Evolutionary conservation across 2,888 invertebrate species (phyloP), one percentile per base, ranked within the genome.

Genomic region (Drosophila colorata): DNA sequence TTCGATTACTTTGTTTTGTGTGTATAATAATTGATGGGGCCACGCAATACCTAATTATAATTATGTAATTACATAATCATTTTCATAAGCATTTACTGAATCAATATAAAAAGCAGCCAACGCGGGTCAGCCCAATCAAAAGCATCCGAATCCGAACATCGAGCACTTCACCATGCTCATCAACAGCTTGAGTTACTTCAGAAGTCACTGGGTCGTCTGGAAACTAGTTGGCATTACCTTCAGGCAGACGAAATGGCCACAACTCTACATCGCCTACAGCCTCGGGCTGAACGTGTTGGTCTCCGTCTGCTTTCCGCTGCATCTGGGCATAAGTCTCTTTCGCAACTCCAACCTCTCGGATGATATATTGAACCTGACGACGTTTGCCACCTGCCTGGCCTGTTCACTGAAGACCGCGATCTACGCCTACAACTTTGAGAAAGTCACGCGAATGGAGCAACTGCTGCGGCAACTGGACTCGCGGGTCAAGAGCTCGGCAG

Each of bases 231-330:
- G 90, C 5, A 41, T 65, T 5, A 58, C 64, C 14, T 23, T 53
- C 6, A 13, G 43, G 2, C 49, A 64, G 4, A 28, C 63, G 2
- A 37, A 1, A 0, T 46, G 59, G 74, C 16, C 13, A 0, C 38
- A 23, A 4, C 40, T 65, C 14, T 88, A 79, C 31, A 5, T 73
- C 1, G 13, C 14, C 13, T 80, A 70, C 13, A 68, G 69, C 4
- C 5, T 78, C 1, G 0, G 75, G 6, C 1, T 84, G 4, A 74
- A 76, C 18, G 2, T 77, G 4, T 0, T 74, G 1, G 56, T 83
- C 1, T 89, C 78, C 1, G 4, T 89, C 5, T 67, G 63, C 6
- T 89, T 86, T 78, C 90, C 90, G 5, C 2, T 88, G 1, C 91
- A 91, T 38, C 35, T 91, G 52, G 74, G 57, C 0, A 28, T 90